Base-by-base conservation (phyloP, 30 jellyfish, hydroid and myxozoan genomes). In the Phacellophora camtschatica region DNA sequence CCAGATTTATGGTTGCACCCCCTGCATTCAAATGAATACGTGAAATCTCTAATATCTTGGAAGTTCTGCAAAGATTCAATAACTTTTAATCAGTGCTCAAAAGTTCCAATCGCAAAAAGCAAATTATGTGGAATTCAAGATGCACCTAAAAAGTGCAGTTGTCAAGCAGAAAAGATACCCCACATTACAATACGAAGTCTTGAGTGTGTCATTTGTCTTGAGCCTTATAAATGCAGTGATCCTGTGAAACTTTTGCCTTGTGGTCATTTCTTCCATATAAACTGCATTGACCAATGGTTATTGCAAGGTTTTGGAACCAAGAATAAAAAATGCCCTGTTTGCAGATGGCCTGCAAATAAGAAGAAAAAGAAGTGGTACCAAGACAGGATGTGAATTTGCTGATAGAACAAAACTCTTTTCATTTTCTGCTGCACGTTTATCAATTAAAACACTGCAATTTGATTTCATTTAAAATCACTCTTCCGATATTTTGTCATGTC, bases 1-100 rank as follows among this genome's bases (percentile, higher is more conserved):
- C 97, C 99, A 4, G 93, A 88, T 54, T 54, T 93, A 33, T 93
- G 99, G 99, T 88, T 93, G 64, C 97, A 62, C 69, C 90, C 97
- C 2, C 25, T 80, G 41, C 71, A 79, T n/a, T 79, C 94, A n/a
- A 65, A 33, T 27, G 96, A 93, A n/a, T 86, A 68, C 64, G 57
- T 93, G 46, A 58, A 66, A 56, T 83, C 72, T 19, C 88, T 86
- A 25, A 71, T 82, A 4, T 19, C 82, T 24, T 86, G 96, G 96
- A 81, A 71, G 20, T 84, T 82, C 41, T 90, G 98, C 75, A 55
- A 63, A 24, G 19, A 63, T 25, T 2, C 58, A 28, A 61, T 27
- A 32, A 8, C 16, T 3, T 20, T 19, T 39, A 58, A 53, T 2
- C 80, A 56, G 36, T 3, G 51, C 32, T 8, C 81, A 70, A 72